phyloP scores from a whole-genome alignment of 2,797 vertebrate species.

The Microctenopoma steveboyesi region DNA sequence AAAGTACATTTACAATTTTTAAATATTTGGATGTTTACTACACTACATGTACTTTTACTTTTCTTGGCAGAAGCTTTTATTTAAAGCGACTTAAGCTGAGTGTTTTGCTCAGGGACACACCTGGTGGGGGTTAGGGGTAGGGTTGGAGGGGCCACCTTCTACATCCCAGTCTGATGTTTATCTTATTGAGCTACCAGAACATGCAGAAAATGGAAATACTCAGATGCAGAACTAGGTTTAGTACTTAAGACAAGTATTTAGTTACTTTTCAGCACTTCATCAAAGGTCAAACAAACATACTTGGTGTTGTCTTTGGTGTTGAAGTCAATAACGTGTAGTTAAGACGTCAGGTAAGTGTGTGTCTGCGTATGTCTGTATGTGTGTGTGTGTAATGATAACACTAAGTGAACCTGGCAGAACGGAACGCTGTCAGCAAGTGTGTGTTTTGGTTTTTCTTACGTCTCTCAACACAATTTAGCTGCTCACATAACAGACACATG shows the following conservation, averaged over 20 bases:
- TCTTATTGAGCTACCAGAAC: too few species aligned
- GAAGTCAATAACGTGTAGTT: background rate
- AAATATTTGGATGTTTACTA: background rate
- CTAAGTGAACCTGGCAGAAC: constrained; percentile 36
- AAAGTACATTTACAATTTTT: background rate
- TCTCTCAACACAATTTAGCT: constrained; percentile 15
- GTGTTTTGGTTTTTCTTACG: constrained; percentile 14
- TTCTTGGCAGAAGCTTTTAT: too few species aligned
- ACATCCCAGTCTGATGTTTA: too few species aligned
- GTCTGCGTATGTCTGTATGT: constrained; percentile 7
- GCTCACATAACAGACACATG: background rate
- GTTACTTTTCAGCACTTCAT: too few species aligned
- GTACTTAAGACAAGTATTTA: too few species aligned
- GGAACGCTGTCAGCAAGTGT: constrained; percentile 25
- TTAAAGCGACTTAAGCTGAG: too few species aligned
- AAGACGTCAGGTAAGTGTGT: constrained; percentile 6
- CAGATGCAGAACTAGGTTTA: too few species aligned
- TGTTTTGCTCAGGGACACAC: too few species aligned
- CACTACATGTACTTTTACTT: background rate
- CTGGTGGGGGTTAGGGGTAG: too few species aligned
- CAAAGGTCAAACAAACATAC: background rate
- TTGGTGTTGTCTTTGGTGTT: constrained; percentile 39
- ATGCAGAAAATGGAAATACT: too few species aligned
- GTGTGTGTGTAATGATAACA: constrained; percentile 44
- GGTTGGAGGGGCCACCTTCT: too few species aligned